Evolutionary conservation across 2,797 vertebrate genomes (phyloP).

Genomic region (Melanotaenia trifasciata): DNA sequence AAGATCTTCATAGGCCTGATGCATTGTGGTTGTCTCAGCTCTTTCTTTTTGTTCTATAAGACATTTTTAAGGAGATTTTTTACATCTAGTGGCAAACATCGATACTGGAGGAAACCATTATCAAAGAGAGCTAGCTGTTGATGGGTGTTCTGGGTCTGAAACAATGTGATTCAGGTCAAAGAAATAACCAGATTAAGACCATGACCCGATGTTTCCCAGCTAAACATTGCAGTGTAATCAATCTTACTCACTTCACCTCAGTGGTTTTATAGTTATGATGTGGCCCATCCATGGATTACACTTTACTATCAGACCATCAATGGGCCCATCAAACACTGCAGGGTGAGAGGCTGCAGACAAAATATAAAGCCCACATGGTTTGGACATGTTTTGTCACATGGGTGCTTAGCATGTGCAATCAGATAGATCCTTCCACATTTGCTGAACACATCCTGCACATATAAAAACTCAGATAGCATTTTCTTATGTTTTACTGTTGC

Average conservation of each 20-base stretch:
- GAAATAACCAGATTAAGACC: background rate
- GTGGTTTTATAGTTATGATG: background rate
- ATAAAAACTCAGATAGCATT: background rate
- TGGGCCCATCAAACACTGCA: background rate
- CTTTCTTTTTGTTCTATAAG: no score
- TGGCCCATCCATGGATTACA: background rate
- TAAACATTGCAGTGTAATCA: background rate
- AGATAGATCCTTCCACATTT: constrained; percentile 10
- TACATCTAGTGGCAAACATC: background rate
- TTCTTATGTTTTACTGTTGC: background rate
- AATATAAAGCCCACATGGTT: constrained; percentile 15
- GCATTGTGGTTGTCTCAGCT: background rate
- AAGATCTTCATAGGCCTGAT: background rate
- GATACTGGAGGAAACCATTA: background rate
- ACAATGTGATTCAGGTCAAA: background rate
- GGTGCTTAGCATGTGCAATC: constrained; percentile 1
- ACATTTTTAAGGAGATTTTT: background rate
- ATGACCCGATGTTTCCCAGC: background rate
- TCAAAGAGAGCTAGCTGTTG: background rate
- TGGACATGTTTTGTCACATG: constrained; percentile 1
- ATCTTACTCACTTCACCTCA: background rate
- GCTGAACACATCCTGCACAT: background rate
- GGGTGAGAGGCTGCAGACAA: constrained; percentile 1
- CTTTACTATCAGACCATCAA: constrained; percentile 18
- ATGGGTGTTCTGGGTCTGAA: background rate